A percentile compares a stretch with the other conserved stretches of the same genome.
Conservation (phyloP, 2,113 vertebrate genomes). For the Anhinga rufa region DNA sequence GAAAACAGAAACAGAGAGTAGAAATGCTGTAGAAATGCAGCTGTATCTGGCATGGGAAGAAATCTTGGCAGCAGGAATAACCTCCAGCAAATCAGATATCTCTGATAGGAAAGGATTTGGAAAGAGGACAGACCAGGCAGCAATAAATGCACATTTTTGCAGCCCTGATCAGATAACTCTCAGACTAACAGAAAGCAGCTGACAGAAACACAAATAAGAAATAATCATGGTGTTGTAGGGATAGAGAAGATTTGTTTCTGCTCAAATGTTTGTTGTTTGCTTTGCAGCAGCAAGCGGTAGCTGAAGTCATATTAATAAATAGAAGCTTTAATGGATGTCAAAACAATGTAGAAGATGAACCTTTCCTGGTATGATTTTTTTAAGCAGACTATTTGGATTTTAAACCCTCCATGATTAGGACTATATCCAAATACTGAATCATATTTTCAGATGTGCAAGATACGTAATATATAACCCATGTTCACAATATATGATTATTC, state of each 20-base stretch:
- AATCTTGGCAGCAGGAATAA: neutral
- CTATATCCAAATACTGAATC: neutral
- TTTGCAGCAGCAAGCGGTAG: neutral
- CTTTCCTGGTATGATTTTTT: neutral
- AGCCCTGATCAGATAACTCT: neutral
- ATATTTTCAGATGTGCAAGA: neutral
- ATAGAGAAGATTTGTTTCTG: neutral
- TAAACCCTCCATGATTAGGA: neutral
- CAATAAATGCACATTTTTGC: conserved; percentile 12
- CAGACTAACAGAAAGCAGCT: neutral
- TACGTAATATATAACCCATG: neutral
- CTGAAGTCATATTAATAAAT: neutral
- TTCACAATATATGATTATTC: neutral
- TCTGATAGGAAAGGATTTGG: neutral
- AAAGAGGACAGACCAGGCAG: neutral
- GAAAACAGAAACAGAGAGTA: neutral
- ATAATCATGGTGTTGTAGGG: neutral
- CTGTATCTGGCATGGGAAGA: neutral
- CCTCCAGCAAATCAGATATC: neutral
- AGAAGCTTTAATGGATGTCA: neutral
- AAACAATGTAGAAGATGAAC: neutral
- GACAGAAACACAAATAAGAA: conserved; percentile 30
- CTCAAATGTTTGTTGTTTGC: neutral
- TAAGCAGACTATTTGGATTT: neutral
- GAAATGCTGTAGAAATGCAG: neutral